Evolutionary conservation across 2,113 vertebrate genomes (phyloP).

Genomic region (Grantiella picta): DNA sequence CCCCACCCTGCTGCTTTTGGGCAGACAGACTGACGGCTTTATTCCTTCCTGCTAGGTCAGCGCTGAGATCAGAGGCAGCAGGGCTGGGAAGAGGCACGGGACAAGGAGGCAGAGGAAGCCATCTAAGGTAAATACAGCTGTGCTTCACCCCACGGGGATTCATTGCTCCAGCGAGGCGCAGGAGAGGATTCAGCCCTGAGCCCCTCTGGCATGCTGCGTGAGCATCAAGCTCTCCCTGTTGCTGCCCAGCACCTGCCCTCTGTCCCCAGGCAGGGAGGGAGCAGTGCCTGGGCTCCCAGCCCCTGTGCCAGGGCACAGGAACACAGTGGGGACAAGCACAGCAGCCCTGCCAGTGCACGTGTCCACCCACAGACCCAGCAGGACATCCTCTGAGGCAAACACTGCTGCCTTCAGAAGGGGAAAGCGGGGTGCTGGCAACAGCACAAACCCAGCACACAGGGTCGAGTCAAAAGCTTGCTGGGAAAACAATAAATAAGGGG

Average conservation of each 20-base stretch:
- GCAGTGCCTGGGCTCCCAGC: not conserved
- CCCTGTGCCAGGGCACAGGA: accelerated
- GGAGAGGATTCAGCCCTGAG: not conserved
- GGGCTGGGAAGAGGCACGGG: not conserved
- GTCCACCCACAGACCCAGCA: not conserved
- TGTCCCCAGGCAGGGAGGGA: not conserved
- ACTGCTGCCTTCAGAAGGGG: not conserved
- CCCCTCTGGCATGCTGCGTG: accelerated
- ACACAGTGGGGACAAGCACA: accelerated
- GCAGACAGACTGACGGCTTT: not conserved
- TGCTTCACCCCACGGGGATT: accelerated
- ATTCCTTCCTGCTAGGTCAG: not conserved
- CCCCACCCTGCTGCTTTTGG: not conserved
- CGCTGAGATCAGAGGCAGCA: not conserved
- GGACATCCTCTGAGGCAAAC: not conserved
- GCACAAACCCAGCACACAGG: accelerated
- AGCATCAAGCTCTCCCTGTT: not conserved
- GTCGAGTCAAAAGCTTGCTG: not conserved
- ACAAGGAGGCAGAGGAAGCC: not conserved
- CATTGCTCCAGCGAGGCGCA: accelerated
- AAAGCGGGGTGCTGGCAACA: not conserved
- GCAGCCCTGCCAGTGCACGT: accelerated
- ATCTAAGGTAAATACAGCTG: conserved; percentile 6
- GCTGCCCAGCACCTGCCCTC: not conserved
- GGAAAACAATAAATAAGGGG: conserved; percentile 12